Evolutionary conservation across 2,113 vertebrate genomes (phyloP).

Genomic region (Lontra canadensis): DNA sequence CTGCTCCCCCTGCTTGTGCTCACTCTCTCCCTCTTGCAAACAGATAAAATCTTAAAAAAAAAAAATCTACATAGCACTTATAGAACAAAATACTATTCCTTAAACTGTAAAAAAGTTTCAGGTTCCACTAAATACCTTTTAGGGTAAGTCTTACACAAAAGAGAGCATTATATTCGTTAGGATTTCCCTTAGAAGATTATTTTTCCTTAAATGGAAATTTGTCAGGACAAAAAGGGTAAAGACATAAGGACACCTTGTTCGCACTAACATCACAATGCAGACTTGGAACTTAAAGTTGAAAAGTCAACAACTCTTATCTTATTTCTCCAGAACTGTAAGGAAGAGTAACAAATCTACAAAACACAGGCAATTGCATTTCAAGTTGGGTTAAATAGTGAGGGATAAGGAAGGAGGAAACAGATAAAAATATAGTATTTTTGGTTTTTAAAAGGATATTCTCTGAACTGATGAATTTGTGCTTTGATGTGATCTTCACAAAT

Average conservation of each 20-base stretch:
- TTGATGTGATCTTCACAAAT: constrained; percentile 99
- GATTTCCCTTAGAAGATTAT: constrained; percentile 20
- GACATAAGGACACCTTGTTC: constrained; percentile 35
- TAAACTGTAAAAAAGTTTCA: constrained; percentile 1
- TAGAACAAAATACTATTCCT: constrained; percentile 25
- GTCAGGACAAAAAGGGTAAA: constrained; percentile 16
- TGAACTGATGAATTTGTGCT: constrained; percentile 98
- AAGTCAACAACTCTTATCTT: neutral
- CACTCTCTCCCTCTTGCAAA: too few species aligned
- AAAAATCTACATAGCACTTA: neutral
- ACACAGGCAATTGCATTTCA: constrained; percentile 46
- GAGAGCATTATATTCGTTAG: neutral
- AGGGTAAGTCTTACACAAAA: constrained; percentile 40
- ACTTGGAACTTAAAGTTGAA: constrained; percentile 43
- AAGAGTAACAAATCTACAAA: constrained; percentile 36
- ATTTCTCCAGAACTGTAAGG: neutral
- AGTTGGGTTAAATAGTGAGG: neutral
- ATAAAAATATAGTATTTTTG: constrained; percentile 37
- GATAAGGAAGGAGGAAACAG: neutral
- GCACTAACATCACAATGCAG: neutral
- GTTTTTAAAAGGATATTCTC: constrained; percentile 97
- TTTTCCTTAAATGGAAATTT: constrained; percentile 37
- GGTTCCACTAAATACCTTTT: neutral
- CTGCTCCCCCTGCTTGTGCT: neutral
- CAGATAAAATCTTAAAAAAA: too few species aligned